These are phyloP conservation scores for Asarcornis scutulata DNA, from an alignment of 2,113 vertebrate species.

Conservation along the genomic window DNA sequence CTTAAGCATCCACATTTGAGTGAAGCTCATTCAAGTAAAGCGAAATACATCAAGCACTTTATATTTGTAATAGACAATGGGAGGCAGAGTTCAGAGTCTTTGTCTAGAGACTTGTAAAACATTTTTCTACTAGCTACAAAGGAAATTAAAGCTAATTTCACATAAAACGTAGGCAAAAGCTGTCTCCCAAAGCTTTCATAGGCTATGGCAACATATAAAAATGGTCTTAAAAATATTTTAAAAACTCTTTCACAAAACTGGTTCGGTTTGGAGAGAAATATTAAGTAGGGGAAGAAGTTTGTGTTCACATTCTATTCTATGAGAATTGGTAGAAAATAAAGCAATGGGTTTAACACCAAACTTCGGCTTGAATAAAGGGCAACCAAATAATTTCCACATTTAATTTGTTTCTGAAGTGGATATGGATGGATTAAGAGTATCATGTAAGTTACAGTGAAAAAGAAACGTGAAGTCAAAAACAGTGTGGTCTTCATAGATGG, in stretches of 20 bases:
- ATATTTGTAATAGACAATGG: not conserved
- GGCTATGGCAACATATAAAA: not conserved
- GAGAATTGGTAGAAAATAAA: not conserved
- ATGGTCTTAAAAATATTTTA: not conserved
- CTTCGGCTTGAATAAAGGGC: not conserved
- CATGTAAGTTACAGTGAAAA: not conserved
- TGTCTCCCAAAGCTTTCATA: not conserved
- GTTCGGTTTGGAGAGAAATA: not conserved
- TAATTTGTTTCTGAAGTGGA: not conserved
- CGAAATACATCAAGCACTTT: not conserved
- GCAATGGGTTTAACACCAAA: not conserved
- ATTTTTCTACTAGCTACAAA: not conserved
- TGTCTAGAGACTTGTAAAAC: not conserved
- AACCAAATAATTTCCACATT: not conserved
- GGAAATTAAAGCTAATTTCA: not conserved
- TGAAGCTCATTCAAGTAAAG: not conserved
- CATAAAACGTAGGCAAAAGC: not conserved
- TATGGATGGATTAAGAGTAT: not conserved
- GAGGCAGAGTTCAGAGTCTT: not conserved
- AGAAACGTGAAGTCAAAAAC: not conserved
- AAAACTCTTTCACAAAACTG: not conserved
- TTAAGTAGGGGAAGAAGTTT: not conserved
- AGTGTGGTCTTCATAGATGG: not conserved
- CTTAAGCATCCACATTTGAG: not conserved
- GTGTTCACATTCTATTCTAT: not conserved